Evolutionary conservation across 2,888 invertebrate species (phyloP).

Genomic region (Xylota sylvarum): DNA sequence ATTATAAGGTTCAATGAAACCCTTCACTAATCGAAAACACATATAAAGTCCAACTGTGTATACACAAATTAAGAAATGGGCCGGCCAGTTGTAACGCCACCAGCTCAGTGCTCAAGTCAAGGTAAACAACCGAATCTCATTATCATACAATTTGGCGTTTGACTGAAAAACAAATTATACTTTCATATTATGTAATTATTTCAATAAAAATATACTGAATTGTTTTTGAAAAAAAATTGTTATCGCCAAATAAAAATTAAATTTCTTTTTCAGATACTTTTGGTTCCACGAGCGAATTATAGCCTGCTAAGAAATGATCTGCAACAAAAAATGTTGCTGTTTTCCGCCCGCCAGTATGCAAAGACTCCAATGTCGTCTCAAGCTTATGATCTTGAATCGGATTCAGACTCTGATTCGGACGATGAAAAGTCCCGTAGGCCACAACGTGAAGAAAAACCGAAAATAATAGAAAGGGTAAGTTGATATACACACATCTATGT

Average conservation of each 20-base stretch:
- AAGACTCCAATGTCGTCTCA: constrained; percentile 42
- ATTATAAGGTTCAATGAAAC: background rate
- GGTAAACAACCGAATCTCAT: constrained; percentile 27
- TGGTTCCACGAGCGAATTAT: constrained; percentile 19
- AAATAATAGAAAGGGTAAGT: constrained; percentile 57
- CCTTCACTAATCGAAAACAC: background rate
- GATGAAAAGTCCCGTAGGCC: background rate
- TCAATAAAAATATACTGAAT: background rate
- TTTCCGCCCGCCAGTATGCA: constrained; percentile 26
- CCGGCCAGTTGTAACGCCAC: background rate
- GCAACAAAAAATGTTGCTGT: background rate
- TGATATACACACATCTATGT: constrained; percentile 5
- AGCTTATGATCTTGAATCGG: constrained; percentile 63
- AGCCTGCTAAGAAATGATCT: constrained; percentile 27
- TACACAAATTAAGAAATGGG: background rate
- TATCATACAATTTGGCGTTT: constrained; percentile 18
- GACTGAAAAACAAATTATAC: background rate
- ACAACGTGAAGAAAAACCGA: background rate
- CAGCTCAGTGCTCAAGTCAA: constrained; percentile 1
- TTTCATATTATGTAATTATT: background rate
- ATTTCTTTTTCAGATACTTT: constrained; percentile 40
- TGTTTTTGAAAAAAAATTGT: background rate
- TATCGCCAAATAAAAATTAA: background rate
- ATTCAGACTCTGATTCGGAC: constrained; percentile 67
- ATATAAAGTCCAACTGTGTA: background rate